Conservation (phyloP, 2,888 invertebrate genomes). For the Drosophila cracens region DNA sequence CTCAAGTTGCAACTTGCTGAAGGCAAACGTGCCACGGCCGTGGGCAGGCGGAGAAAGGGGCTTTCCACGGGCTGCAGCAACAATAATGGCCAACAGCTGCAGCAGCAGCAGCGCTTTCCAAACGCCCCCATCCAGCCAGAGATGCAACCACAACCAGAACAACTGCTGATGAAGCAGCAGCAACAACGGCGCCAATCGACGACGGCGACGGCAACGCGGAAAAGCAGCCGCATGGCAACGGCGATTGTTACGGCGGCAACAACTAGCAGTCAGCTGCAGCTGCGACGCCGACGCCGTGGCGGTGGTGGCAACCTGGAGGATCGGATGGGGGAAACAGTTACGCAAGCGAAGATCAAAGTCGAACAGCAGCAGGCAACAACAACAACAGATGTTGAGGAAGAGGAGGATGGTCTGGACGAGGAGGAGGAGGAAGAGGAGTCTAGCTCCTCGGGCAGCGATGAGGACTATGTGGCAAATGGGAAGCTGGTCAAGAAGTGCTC, state of each 20-base stretch:
- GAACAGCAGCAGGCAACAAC: conserved; percentile 26
- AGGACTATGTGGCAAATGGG: conserved; percentile 65
- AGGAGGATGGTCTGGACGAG: conserved; percentile 46
- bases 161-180: conserved; percentile 24
- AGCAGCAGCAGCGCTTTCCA: conserved; percentile 82
- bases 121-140: conserved; percentile 85
- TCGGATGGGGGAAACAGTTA: conserved; percentile 83
- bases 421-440: conserved; percentile 46
- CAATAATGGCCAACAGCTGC: conserved; percentile 57
- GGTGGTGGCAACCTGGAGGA: conserved; percentile 83
- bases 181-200: conserved; percentile 42
- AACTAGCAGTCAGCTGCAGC: conserved; percentile 79
- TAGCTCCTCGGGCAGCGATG: conserved; percentile 66
- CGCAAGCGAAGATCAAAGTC: conserved; percentile 15
- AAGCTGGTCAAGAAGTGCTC: conserved; percentile 40
- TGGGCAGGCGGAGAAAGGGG: conserved; percentile 65
- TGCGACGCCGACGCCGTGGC: conserved; percentile 59
- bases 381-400: conserved; percentile 16
- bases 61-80: conserved; percentile 60
- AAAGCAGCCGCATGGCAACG: conserved; percentile 81
- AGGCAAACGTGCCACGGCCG: conserved; percentile 58
- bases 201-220: conserved; percentile 78
- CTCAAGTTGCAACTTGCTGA: conserved; percentile 1
- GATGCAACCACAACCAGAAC: conserved; percentile 49
- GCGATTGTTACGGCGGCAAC: conserved; percentile 83